Conservation (phyloP, 2,797 vertebrate species). For the Sebastiscus tertius region DNA sequence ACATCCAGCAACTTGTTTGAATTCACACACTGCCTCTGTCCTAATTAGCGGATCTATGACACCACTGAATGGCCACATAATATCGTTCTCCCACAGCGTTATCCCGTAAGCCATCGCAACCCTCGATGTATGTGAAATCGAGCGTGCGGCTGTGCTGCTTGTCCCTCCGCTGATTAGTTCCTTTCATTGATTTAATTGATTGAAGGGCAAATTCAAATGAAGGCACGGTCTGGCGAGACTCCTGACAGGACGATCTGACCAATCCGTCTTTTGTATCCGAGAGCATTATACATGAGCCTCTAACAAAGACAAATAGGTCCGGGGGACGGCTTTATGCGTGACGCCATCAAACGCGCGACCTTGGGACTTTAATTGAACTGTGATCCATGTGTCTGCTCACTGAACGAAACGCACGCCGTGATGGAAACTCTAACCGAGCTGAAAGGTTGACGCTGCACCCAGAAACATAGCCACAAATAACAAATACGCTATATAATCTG, state of each 20-base stretch:
- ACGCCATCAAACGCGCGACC: slow-evolving; percentile 75
- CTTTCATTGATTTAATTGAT: slow-evolving; percentile 83
- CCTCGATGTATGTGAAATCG: slow-evolving; percentile 72
- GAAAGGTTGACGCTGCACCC: slow-evolving; percentile 18
- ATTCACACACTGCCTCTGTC: slow-evolving; percentile 75
- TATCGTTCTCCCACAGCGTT: slow-evolving; percentile 47
- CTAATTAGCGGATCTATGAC: slow-evolving; percentile 80
- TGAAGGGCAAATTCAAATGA: slow-evolving; percentile 78
- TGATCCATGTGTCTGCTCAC: slow-evolving; percentile 64
- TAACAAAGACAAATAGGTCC: slow-evolving; percentile 85
- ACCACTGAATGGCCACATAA: slow-evolving; percentile 66
- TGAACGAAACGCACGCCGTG: slow-evolving; percentile 42
- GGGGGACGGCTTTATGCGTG: slow-evolving; percentile 57
- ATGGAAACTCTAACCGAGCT: slow-evolving; percentile 45
- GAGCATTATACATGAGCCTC: slow-evolving; percentile 65
- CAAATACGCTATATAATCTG: slow-evolving; percentile 35
- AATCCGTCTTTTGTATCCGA: slow-evolving; percentile 70
- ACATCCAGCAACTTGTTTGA: slow-evolving; percentile 78
- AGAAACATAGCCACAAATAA: slow-evolving; percentile 24
- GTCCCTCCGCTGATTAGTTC: slow-evolving; percentile 72
- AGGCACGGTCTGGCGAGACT: slow-evolving; percentile 67
- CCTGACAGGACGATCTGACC: slow-evolving; percentile 70
- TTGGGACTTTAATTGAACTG: slow-evolving; percentile 79
- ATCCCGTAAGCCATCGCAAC: slow-evolving; percentile 55
- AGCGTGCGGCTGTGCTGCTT: slow-evolving; percentile 64